Conservation (phyloP, 2,113 vertebrate species). For the Cricetomys ansorgei region DNA sequence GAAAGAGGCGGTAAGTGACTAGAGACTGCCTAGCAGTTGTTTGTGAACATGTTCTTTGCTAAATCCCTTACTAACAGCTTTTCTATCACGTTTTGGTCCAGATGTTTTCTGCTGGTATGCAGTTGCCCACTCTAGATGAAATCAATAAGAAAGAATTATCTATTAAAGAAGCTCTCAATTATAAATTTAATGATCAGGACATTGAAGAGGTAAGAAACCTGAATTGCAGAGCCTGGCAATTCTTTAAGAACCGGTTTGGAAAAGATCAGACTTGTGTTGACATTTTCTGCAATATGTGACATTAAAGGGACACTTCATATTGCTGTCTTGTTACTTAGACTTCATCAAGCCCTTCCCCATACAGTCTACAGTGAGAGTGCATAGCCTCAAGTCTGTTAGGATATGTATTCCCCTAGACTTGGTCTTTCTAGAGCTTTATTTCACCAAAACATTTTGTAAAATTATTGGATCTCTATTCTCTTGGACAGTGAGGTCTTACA, state of each 20-base stretch:
- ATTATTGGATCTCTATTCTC: slow-evolving; percentile 61
- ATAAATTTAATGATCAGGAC: slow-evolving; percentile 99
- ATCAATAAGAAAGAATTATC: slow-evolving; percentile 98
- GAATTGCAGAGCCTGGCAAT: neutral
- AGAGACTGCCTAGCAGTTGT: neutral
- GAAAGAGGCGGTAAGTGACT: slow-evolving; percentile 97
- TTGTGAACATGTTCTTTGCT: neutral
- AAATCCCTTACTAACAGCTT: neutral
- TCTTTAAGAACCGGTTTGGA: slow-evolving; percentile 5
- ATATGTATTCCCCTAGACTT: slow-evolving; percentile 50
- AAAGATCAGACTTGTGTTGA: neutral
- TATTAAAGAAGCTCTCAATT: slow-evolving; percentile 99
- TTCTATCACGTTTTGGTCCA: slow-evolving; percentile 76
- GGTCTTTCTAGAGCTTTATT: slow-evolving; percentile 41
- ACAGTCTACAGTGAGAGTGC: neutral
- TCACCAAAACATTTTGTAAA: slow-evolving; percentile 53
- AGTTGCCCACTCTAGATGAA: slow-evolving; percentile 98
- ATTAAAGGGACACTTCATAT: neutral
- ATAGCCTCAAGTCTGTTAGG: neutral
- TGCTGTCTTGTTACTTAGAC: neutral
- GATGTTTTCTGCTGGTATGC: slow-evolving; percentile 98
- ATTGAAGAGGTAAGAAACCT: slow-evolving; percentile 94
- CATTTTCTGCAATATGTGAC: neutral
- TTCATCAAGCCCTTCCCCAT: neutral
- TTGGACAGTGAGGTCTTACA: slow-evolving; percentile 56